Conservation (phyloP, 2,797 vertebrate species). For the Myotis myotis region DNA sequence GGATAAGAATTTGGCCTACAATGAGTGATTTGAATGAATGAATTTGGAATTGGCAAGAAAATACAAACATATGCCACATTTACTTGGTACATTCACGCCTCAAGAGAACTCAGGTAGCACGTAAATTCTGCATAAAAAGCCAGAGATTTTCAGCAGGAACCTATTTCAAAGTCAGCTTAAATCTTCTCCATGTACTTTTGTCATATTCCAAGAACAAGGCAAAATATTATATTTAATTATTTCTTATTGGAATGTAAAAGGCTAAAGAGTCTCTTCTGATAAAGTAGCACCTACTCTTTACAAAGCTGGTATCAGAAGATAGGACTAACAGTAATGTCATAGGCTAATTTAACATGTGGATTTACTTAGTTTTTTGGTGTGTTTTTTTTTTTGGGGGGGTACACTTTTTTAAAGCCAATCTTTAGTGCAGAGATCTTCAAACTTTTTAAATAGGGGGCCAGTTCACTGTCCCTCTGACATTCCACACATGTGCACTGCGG, state of each 20-base stretch:
- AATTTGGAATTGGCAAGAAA: conserved; percentile 71
- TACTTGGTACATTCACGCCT: conserved; percentile 58
- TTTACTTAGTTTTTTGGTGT: background rate
- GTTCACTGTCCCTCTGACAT: no score
- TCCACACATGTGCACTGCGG: no score
- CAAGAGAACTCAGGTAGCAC: conserved; percentile 66
- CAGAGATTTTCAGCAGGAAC: conserved; percentile 42
- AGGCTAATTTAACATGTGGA: background rate
- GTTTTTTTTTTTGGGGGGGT: no score
- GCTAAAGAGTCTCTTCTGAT: background rate
- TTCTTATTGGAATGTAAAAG: background rate
- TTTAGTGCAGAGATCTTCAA: background rate
- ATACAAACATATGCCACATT: conserved; percentile 65
- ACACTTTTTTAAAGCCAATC: background rate
- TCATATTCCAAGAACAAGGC: conserved; percentile 12
- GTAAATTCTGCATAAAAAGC: conserved; percentile 31
- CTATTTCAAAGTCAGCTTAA: background rate
- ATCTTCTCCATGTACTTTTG: background rate
- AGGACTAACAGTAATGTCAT: background rate
- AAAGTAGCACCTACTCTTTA: background rate
- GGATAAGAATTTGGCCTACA: conserved; percentile 69
- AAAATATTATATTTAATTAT: background rate
- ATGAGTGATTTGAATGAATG: conserved; percentile 74
- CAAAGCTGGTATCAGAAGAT: background rate
- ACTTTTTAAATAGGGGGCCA: no score